phyloP scores from a whole-genome alignment of 2,113 vertebrate genomes.

The Abramis brama region DNA sequence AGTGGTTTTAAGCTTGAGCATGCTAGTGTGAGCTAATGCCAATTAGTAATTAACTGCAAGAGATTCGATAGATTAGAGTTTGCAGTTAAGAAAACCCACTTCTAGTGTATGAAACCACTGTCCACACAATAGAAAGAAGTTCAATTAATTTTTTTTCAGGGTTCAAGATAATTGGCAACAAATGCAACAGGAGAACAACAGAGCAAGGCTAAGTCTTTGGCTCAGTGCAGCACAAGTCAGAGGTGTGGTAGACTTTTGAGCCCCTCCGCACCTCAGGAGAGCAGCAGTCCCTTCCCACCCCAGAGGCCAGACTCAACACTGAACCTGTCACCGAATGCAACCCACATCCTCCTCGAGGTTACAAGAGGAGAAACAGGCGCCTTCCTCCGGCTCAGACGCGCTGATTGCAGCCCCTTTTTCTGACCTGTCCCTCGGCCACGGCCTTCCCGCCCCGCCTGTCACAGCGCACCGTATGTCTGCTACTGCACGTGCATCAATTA shows the following conservation, averaged over 20 bases:
- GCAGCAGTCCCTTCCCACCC: conserved; percentile 61
- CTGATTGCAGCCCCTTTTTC: conserved; percentile 56
- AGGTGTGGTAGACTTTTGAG: conserved; percentile 68
- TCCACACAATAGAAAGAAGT: neutral
- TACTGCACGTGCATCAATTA: conserved; percentile 60
- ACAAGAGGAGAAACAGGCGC: conserved; percentile 68
- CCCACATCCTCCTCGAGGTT: conserved; percentile 66
- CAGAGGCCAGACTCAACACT: conserved; percentile 68
- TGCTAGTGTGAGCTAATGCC: neutral
- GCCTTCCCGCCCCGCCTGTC: conserved; percentile 53
- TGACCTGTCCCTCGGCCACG: conserved; percentile 56
- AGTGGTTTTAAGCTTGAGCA: too few relatives aligned
- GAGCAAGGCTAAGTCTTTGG: conserved; percentile 8
- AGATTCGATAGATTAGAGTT: neutral
- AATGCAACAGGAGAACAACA: neutral
- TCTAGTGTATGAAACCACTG: neutral
- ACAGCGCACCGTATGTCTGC: conserved; percentile 63
- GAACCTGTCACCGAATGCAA: conserved; percentile 71
- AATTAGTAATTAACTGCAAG: neutral
- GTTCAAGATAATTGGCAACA: neutral
- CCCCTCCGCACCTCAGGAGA: conserved; percentile 57
- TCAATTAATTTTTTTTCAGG: neutral
- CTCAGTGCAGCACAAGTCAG: conserved; percentile 61
- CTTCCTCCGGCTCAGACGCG: conserved; percentile 59
- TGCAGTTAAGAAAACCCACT: neutral